These are phyloP conservation scores for Progne subis DNA, from an alignment of 2,113 vertebrate genomes.

Conservation along the genomic window DNA sequence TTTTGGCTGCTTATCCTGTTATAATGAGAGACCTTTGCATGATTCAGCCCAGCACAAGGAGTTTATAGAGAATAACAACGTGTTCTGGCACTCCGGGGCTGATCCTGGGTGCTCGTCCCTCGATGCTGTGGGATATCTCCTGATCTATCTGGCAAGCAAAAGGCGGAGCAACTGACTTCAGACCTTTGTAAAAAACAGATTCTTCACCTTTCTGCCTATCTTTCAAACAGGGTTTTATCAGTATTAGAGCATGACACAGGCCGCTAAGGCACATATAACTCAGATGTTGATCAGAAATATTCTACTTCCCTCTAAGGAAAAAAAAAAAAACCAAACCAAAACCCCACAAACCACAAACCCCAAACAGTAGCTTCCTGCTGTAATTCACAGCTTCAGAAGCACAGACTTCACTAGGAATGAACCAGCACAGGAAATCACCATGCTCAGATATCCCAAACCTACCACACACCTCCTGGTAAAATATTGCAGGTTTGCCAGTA, in stretches of 20 bases:
- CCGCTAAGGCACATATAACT: fast-evolving
- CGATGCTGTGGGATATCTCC: not conserved
- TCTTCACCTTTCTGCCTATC: not conserved
- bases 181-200: not conserved
- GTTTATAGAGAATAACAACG: not conserved
- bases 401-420: not conserved
- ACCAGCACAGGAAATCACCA: not conserved
- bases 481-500: not conserved
- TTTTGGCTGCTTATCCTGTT: conserved; percentile 81
- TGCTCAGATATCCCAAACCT: not conserved
- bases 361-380: not conserved
- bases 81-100: not conserved
- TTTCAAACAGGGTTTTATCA: not conserved
- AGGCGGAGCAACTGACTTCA: not conserved
- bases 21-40: not conserved
- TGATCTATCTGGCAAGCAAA: not conserved
- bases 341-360: not conserved
- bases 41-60: not conserved
- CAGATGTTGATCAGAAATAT: not conserved
- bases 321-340: not conserved
- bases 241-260: not conserved
- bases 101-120: not conserved
- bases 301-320: not conserved
- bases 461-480: not conserved
- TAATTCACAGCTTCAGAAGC: not conserved